Conservation (phyloP, 2,888 invertebrate species). For the Chymomyza fuscimana region DNA sequence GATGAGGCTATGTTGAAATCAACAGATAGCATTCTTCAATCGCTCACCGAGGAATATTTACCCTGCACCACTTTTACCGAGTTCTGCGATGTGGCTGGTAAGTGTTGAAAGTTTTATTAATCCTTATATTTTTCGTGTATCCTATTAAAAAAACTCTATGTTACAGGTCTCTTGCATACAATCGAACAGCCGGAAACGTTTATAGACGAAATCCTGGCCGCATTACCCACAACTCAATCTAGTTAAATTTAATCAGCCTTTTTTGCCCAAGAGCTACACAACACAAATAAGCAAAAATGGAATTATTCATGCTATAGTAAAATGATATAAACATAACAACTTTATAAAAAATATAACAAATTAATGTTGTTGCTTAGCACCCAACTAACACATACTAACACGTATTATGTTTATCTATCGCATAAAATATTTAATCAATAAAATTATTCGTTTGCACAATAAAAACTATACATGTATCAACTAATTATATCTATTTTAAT, state of each 20-base stretch:
- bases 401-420: conserved; percentile 57
- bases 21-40: conserved; percentile 89
- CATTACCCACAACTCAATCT: conserved; percentile 74
- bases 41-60: conserved; percentile 92
- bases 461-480: conserved; percentile 11
- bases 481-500: neutral
- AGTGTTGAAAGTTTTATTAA: conserved; percentile 23
- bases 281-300: neutral
- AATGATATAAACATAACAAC: neutral
- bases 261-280: neutral
- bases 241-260: conserved; percentile 49
- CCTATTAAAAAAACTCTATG: neutral
- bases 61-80: conserved; percentile 94
- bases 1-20: conserved; percentile 94
- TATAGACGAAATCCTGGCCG: conserved; percentile 73
- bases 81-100: conserved; percentile 94
- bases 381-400: neutral
- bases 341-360: neutral
- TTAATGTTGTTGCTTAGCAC: neutral
- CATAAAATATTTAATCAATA: conserved; percentile 66
- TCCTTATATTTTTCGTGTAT: neutral
- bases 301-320: neutral
- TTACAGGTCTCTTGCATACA: conserved; percentile 74
- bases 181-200: conserved; percentile 78
- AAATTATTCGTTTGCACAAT: conserved; percentile 72